phyloP scores from a whole-genome alignment of 1,140 invertebrate genomes.

The Copidosoma floridanum region DNA sequence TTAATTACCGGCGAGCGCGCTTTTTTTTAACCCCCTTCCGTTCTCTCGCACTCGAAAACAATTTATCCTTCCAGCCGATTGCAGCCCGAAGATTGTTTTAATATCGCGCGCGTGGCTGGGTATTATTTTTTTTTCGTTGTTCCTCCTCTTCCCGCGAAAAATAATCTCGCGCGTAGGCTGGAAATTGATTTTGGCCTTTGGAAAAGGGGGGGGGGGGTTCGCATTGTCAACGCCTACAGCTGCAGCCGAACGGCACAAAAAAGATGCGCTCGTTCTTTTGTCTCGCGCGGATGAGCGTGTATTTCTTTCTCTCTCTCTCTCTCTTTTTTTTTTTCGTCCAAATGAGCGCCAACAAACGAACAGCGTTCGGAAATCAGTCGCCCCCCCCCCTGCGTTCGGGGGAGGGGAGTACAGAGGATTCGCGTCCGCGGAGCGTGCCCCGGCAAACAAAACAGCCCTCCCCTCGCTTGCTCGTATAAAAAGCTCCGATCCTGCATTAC shows the following conservation, averaged over 20 bases:
- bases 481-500: slow-evolving; percentile 13
- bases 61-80: slow-evolving; percentile 1
- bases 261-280: slow-evolving; percentile 17
- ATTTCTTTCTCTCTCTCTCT: background rate
- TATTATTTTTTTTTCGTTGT: slow-evolving; percentile 12
- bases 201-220: background rate
- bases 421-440: background rate
- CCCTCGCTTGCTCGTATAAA: background rate
- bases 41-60: too few relatives aligned
- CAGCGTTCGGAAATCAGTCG: slow-evolving; percentile 31
- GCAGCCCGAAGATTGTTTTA: slow-evolving; percentile 9
- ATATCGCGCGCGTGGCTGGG: too few relatives aligned
- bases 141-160: slow-evolving; percentile 2
- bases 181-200: slow-evolving; percentile 12
- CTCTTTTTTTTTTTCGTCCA: slow-evolving; percentile 17
- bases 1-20: too few relatives aligned
- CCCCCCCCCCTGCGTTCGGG: background rate
- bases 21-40: too few relatives aligned
- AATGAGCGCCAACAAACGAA: slow-evolving; percentile 26
- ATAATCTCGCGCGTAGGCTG: background rate
- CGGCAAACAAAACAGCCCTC: slow-evolving; percentile 9
- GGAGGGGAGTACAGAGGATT: slow-evolving; percentile 11
- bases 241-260: slow-evolving; percentile 12
- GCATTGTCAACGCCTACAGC: slow-evolving; percentile 13
- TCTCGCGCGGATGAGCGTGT: slow-evolving; percentile 7